phyloP scores from a whole-genome alignment of 2,797 vertebrate genomes.

The Hybognathus amarus region DNA sequence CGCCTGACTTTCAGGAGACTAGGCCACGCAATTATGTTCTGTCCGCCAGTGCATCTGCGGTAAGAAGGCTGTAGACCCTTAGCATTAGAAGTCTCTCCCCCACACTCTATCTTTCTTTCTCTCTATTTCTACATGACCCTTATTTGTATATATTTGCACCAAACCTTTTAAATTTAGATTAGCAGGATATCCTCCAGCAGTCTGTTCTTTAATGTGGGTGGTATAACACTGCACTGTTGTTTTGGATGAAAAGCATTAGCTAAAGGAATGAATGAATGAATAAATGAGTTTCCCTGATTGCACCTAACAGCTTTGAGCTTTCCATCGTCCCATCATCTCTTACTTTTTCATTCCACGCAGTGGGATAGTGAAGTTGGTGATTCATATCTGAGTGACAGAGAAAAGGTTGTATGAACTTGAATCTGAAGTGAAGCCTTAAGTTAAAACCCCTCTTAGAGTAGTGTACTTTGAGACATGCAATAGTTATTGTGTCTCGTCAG shows the following conservation, averaged over 20 bases:
- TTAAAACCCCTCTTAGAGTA: slow-evolving; percentile 8
- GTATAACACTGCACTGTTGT: not conserved
- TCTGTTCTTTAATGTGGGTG: not conserved
- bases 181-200: not conserved
- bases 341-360: slow-evolving; percentile 25
- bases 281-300: not conserved
- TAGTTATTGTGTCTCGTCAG: not conserved
- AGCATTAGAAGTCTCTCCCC: slow-evolving; percentile 30
- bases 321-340: not conserved
- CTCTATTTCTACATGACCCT: not conserved
- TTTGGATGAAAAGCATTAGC: not conserved
- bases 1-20: slow-evolving; percentile 93
- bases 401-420: slow-evolving; percentile 35
- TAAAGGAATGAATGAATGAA: not conserved
- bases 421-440: not conserved
- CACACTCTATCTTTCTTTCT: not conserved
- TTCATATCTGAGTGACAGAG: slow-evolving; percentile 11
- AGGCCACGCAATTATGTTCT: slow-evolving; percentile 92
- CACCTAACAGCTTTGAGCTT: not conserved
- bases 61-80: slow-evolving; percentile 73
- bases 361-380: slow-evolving; percentile 39
- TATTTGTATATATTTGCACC: not conserved
- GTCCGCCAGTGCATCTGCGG: slow-evolving; percentile 90
- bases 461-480: not conserved
- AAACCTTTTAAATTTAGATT: not conserved